Conservation (phyloP, 2,797 vertebrate genomes). For the Poeciliopsis turneri region DNA sequence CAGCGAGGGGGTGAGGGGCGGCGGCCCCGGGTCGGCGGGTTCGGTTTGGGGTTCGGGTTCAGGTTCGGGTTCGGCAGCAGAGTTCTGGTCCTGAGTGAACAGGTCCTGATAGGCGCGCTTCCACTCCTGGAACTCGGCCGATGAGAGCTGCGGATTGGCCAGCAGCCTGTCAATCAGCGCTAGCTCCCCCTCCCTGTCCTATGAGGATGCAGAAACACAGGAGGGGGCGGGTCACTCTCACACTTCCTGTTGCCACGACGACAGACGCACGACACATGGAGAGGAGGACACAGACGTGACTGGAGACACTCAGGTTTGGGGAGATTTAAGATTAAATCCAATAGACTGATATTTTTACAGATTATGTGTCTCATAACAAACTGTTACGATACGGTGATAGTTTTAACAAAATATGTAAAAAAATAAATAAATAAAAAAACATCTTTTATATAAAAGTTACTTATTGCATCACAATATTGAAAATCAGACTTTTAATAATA, state of each 20-base stretch:
- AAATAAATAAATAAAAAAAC: too few species aligned
- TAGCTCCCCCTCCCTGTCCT: conserved; percentile 99
- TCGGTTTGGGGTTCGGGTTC: conserved; percentile 54
- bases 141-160: conserved; percentile 93
- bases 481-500: background rate
- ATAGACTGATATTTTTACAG: background rate
- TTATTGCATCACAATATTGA: background rate
- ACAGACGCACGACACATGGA: conserved; percentile 51
- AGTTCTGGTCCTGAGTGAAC: conserved; percentile 86
- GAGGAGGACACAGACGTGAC: conserved; percentile 56
- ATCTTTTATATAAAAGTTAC: too few species aligned
- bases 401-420: too few species aligned
- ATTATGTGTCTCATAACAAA: too few species aligned
- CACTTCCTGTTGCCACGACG: conserved; percentile 10
- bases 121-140: conserved; percentile 98
- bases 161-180: conserved; percentile 96
- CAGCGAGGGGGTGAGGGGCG: conserved; percentile 86
- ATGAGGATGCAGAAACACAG: conserved; percentile 82
- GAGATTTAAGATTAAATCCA: conserved; percentile 3
- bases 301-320: conserved; percentile 51
- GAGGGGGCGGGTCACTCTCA: conserved; percentile 71
- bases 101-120: conserved; percentile 94
- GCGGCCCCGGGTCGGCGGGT: conserved; percentile 70
- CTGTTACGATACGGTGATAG: too few species aligned
- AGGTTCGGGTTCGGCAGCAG: conserved; percentile 71